Evolutionary conservation across 2,888 invertebrate genomes (phyloP).

Genomic region (Parascotia fuliginaria): DNA sequence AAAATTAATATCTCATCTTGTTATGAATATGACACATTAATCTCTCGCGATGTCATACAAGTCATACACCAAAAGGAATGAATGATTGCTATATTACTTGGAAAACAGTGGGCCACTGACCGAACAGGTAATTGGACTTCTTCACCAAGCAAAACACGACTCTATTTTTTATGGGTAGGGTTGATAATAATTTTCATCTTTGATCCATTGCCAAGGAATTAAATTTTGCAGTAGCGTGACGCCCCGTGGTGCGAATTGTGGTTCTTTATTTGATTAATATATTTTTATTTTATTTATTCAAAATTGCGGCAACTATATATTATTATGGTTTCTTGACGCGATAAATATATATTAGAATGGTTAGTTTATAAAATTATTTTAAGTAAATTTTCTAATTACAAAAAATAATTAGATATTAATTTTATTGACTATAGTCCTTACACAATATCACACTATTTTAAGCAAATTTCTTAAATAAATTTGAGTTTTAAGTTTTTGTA

Average conservation of each 20-base stretch:
- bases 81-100: constrained; percentile 53
- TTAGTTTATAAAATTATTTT: too few relatives aligned
- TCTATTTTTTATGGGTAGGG: background rate
- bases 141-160: constrained; percentile 16
- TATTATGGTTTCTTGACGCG: background rate
- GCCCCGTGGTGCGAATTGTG: constrained; percentile 27
- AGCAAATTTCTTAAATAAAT: too few relatives aligned
- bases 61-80: constrained; percentile 47
- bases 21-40: constrained; percentile 50
- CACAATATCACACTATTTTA: too few relatives aligned
- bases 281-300: constrained; percentile 26
- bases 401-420: too few relatives aligned
- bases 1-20: constrained; percentile 49
- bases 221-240: constrained; percentile 33
- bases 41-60: constrained; percentile 44
- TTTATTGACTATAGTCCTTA: too few relatives aligned
- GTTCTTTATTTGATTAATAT: constrained; percentile 32
- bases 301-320: background rate
- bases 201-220: constrained; percentile 27
- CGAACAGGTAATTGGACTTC: constrained; percentile 41
- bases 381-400: too few relatives aligned
- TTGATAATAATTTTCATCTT: constrained; percentile 4
- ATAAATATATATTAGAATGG: too few relatives aligned
- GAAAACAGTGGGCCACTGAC: constrained; percentile 39
- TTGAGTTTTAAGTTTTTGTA: too few relatives aligned